phyloP scores from a whole-genome alignment of 2,113 vertebrate genomes.

The Sebastes fasciatus region DNA sequence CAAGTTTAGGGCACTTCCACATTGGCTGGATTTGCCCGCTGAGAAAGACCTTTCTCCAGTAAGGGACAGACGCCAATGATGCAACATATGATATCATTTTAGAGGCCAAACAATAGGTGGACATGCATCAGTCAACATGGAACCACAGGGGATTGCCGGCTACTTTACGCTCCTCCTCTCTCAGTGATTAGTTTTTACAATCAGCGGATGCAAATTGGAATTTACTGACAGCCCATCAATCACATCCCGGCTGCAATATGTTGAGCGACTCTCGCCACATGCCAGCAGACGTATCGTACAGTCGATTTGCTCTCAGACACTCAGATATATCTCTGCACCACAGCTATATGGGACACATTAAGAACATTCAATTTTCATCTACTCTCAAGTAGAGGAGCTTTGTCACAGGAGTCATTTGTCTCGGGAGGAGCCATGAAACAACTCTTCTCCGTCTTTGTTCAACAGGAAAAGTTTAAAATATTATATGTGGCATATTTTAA shows the following conservation, averaged over 20 bases:
- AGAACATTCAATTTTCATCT: constrained; percentile 42
- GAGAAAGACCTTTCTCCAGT: not conserved
- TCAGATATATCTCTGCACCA: constrained; percentile 25
- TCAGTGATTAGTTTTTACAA: constrained; percentile 73
- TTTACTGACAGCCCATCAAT: constrained; percentile 74
- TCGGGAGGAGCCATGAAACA: not conserved
- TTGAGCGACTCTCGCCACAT: constrained; percentile 40
- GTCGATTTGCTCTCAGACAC: constrained; percentile 50
- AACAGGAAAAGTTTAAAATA: not conserved
- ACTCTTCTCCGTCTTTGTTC: constrained; percentile 7
- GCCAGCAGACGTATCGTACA: constrained; percentile 43
- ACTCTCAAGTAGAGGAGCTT: not conserved
- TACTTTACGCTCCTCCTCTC: constrained; percentile 40
- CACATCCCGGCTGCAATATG: constrained; percentile 60
- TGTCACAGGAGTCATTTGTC: constrained; percentile 26
- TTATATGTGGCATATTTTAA: not conserved
- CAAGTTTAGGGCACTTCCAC: too few relatives aligned
- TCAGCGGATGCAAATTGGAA: constrained; percentile 74
- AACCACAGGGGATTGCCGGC: constrained; percentile 44
- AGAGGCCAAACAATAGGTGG: constrained; percentile 16
- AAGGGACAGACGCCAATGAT: constrained; percentile 36
- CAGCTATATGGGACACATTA: constrained; percentile 28
- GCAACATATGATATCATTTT: constrained; percentile 6
- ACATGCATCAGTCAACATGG: constrained; percentile 37
- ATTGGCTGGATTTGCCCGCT: too few relatives aligned